Percentiles rank a stretch among this genome's conserved stretches.
Evolutionary conservation across 2,888 invertebrate species (phyloP).

Genomic region (Alentia gelatinosa): DNA sequence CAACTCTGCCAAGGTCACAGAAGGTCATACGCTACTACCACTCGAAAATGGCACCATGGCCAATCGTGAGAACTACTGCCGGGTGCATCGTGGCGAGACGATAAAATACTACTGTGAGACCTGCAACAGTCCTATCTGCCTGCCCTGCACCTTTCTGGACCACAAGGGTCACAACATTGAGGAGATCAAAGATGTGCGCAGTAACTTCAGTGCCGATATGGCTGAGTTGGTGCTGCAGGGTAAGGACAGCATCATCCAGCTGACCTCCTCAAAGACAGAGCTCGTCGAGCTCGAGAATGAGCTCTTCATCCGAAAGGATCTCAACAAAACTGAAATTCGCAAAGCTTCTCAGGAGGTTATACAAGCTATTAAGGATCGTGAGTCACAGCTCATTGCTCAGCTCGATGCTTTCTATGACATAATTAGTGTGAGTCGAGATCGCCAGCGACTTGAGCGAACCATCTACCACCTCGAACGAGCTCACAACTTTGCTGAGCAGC

Average conservation of each 20-base stretch:
- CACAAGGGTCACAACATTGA: conserved; percentile 63
- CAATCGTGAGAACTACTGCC: conserved; percentile 61
- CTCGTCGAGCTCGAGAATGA: conserved; percentile 64
- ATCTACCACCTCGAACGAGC: conserved; percentile 61
- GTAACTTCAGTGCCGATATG: conserved; percentile 61
- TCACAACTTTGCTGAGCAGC: conserved; percentile 63
- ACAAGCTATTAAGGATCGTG: conserved; percentile 56
- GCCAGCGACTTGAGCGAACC: conserved; percentile 61
- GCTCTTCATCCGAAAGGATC: conserved; percentile 63
- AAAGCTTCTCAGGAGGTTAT: conserved; percentile 55
- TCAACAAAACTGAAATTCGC: conserved; percentile 61
- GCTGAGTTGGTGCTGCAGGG: conserved; percentile 61
- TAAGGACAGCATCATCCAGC: conserved; percentile 62
- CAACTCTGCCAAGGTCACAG: conserved; percentile 61
- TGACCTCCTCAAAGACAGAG: conserved; percentile 57
- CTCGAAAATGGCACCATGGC: conserved; percentile 7
- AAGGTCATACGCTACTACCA: conserved; percentile 62
- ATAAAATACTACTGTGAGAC: conserved; percentile 66
- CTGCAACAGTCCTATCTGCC: conserved; percentile 64
- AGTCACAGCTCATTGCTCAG: conserved; percentile 46
- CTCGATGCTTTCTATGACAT: conserved; percentile 63
- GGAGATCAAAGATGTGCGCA: conserved; percentile 61
- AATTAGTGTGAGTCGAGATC: conserved; percentile 60
- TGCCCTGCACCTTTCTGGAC: conserved; percentile 65
- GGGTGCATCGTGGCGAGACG: conserved; percentile 62